Percentiles rank a stretch among this genome's conserved stretches.
Conservation (phyloP, 2,797 vertebrate species). For the Gymnoscopelus braueri region DNA sequence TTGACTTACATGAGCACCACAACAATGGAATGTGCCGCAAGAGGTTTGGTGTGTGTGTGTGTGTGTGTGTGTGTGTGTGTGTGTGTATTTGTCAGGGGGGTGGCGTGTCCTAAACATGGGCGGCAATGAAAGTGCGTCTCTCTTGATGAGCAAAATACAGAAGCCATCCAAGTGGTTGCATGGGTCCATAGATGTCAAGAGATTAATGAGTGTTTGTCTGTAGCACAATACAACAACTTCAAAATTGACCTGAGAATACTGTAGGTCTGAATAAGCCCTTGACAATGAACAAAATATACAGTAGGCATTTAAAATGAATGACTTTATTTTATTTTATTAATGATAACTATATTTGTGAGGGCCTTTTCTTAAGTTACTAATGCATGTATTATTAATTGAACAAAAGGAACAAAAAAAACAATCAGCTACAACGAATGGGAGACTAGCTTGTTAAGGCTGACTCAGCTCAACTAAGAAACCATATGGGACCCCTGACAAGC, state of each 20-base stretch:
- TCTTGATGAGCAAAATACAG: slow-evolving; percentile 62
- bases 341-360: background rate
- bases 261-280: slow-evolving; percentile 45
- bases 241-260: slow-evolving; percentile 55
- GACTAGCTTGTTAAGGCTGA: too few relatives aligned
- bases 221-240: slow-evolving; percentile 39
- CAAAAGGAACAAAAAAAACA: too few relatives aligned
- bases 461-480: too few relatives aligned
- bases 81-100: slow-evolving; percentile 27
- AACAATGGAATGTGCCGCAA: slow-evolving; percentile 65
- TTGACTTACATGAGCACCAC: slow-evolving; percentile 79
- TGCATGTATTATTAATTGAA: too few relatives aligned
- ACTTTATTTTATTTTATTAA: background rate
- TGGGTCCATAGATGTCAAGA: slow-evolving; percentile 71
- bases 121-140: slow-evolving; percentile 55
- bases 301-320: slow-evolving; percentile 45
- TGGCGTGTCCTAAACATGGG: slow-evolving; percentile 59
- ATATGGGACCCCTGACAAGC: too few relatives aligned
- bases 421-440: too few relatives aligned
- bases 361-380: background rate
- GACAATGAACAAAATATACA: slow-evolving; percentile 31
- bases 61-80: background rate
- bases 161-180: slow-evolving; percentile 64
- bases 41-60: slow-evolving; percentile 3
- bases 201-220: slow-evolving; percentile 75